Conservation (phyloP, 2,888 invertebrate species). For the Trimorus sp. region DNA sequence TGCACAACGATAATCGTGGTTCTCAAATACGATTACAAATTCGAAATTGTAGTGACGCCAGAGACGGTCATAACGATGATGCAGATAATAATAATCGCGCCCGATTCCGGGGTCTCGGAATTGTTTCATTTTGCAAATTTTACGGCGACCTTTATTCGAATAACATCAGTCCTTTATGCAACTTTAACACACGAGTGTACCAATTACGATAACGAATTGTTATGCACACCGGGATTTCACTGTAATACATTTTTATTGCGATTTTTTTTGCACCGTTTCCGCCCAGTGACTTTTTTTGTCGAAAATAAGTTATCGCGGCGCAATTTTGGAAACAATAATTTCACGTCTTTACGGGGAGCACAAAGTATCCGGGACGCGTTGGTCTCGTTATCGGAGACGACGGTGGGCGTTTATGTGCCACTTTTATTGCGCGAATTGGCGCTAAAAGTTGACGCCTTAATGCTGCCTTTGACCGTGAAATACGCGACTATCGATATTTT, state of each 20-base stretch:
- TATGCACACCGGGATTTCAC: slow-evolving; percentile 42
- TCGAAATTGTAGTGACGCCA: slow-evolving; percentile 34
- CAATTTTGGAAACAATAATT: slow-evolving; percentile 64
- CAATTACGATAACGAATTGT: slow-evolving; percentile 59
- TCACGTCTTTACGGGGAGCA: slow-evolving; percentile 63
- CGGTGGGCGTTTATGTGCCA: slow-evolving; percentile 65
- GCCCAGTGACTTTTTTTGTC: neutral
- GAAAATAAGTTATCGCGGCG: slow-evolving; percentile 60
- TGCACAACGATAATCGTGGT: neutral
- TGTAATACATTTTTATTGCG: slow-evolving; percentile 61
- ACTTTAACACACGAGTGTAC: slow-evolving; percentile 43
- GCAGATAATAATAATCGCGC: slow-evolving; percentile 43
- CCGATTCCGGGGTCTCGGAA: slow-evolving; percentile 41
- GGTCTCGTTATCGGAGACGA: slow-evolving; percentile 54
- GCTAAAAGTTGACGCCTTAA: slow-evolving; percentile 65
- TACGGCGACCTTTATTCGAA: slow-evolving; percentile 59
- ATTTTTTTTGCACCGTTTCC: slow-evolving; percentile 2
- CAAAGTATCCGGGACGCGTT: slow-evolving; percentile 61
- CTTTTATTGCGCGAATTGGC: slow-evolving; percentile 65
- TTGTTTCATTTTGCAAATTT: slow-evolving; percentile 61
- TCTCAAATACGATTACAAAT: slow-evolving; percentile 51
- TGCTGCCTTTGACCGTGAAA: slow-evolving; percentile 52
- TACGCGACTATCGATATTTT: slow-evolving; percentile 54
- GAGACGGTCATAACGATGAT: slow-evolving; percentile 42
- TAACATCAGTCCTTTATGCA: slow-evolving; percentile 56